Evolutionary conservation across 2,113 vertebrate genomes (phyloP).

Genomic region (Ptilorrhoa leucosticta): DNA sequence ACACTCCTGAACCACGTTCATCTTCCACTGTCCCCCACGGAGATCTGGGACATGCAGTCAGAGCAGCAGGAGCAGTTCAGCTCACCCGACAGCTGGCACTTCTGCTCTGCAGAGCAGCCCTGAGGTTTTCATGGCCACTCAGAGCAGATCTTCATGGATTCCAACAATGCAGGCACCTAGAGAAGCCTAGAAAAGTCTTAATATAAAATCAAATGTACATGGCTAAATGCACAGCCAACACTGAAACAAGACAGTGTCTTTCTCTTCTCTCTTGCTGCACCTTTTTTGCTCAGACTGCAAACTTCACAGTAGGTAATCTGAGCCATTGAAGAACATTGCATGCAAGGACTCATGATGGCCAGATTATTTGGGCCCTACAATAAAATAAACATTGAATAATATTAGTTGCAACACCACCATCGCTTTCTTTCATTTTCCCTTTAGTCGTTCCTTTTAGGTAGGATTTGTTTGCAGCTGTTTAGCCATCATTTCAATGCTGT

Average conservation of each 20-base stretch:
- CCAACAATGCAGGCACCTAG: not conserved
- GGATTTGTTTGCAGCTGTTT: not conserved
- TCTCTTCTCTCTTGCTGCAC: not conserved
- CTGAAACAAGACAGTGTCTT: not conserved
- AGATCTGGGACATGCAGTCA: not conserved
- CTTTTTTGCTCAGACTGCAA: not conserved
- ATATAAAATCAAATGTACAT: not conserved
- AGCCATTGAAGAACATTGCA: not conserved
- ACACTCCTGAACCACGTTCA: rapidly evolving
- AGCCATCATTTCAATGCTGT: not conserved
- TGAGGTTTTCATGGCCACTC: rapidly evolving
- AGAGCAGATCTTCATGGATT: not conserved
- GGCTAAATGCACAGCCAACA: not conserved
- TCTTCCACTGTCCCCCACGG: rapidly evolving
- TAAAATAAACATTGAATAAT: not conserved
- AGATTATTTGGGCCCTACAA: not conserved
- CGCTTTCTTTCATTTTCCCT: not conserved
- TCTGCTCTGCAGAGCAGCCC: not conserved
- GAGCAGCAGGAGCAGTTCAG: not conserved
- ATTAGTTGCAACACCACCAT: not conserved
- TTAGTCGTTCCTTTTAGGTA: not conserved
- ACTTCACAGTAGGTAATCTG: not conserved
- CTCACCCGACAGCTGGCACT: rapidly evolving
- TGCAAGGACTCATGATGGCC: not conserved
- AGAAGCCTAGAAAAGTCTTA: not conserved